These are phyloP conservation scores for Troides aeacus DNA, from an alignment of 2,888 invertebrate genomes.

Conservation along the genomic window DNA sequence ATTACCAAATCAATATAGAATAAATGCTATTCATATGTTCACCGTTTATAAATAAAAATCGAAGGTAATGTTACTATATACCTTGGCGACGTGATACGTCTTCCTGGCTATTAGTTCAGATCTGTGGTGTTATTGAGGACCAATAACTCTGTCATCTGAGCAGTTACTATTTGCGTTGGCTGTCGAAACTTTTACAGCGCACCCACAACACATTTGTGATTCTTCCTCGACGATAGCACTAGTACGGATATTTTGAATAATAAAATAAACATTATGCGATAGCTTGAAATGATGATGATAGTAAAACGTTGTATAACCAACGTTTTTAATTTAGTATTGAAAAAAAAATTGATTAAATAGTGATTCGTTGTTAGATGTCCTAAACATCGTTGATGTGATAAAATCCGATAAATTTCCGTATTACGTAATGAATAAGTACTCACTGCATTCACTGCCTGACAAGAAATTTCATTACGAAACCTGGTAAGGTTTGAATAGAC, in stretches of 20 bases:
- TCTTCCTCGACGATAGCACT: conserved; percentile 6
- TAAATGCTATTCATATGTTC: not conserved
- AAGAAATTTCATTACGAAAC: too few relatives aligned
- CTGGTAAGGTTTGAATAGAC: too few relatives aligned
- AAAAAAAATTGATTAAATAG: too few relatives aligned
- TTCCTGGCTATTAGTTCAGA: conserved; percentile 41
- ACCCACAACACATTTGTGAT: not conserved
- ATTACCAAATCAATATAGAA: not conserved
- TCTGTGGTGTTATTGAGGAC: conserved; percentile 37
- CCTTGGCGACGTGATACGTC: conserved; percentile 37
- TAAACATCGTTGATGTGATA: too few relatives aligned
- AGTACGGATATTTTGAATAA: conserved; percentile 19
- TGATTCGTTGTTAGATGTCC: too few relatives aligned
- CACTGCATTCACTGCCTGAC: too few relatives aligned
- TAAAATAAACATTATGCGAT: not conserved
- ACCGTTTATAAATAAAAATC: not conserved
- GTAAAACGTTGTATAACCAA: too few relatives aligned
- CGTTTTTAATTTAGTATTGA: too few relatives aligned
- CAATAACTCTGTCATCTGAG: conserved; percentile 38
- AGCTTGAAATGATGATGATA: too few relatives aligned
- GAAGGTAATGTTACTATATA: not conserved
- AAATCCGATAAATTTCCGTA: too few relatives aligned
- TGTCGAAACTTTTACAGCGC: conserved; percentile 36
- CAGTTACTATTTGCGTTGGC: conserved; percentile 35
- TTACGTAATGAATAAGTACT: too few relatives aligned